Conservation (phyloP, 2,113 vertebrate genomes). For the Martes martes region DNA sequence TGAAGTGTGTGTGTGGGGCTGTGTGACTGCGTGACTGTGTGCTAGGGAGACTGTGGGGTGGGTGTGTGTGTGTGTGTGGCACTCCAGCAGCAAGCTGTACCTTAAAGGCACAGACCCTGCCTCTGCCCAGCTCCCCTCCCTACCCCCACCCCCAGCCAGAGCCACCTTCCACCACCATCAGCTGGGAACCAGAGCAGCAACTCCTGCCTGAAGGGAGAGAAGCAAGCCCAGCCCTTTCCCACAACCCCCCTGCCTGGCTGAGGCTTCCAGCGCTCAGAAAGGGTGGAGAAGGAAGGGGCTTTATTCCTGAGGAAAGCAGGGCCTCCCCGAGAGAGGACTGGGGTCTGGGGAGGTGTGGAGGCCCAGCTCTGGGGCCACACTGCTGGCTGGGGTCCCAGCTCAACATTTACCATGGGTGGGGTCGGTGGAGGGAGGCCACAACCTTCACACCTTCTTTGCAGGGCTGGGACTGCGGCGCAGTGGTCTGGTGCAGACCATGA, state of each 20-base stretch:
- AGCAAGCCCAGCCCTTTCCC: not conserved
- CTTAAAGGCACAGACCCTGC: slow-evolving; percentile 66
- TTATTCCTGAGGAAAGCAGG: not conserved
- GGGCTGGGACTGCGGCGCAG: not conserved
- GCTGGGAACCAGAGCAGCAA: not conserved
- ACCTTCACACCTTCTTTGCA: not conserved
- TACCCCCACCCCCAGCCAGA: not conserved
- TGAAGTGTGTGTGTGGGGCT: not conserved
- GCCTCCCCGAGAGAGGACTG: not conserved
- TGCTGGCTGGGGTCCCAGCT: not conserved
- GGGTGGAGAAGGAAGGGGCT: not conserved
- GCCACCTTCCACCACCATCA: not conserved
- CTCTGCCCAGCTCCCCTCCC: not conserved
- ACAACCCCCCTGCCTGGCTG: not conserved
- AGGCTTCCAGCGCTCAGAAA: not conserved
- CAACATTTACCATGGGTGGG: not conserved
- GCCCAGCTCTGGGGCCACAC: not conserved
- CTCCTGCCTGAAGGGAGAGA: not conserved
- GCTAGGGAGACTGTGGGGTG: not conserved
- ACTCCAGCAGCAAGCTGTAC: slow-evolving; percentile 33
- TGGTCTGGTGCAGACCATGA: not conserved
- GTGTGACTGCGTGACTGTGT: slow-evolving; percentile 8
- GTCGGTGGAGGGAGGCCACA: not conserved
- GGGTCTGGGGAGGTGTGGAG: not conserved
- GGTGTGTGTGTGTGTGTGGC: slow-evolving; percentile 18